Conservation (phyloP, 1,140 invertebrate genomes). For the Asobara japonica region DNA sequence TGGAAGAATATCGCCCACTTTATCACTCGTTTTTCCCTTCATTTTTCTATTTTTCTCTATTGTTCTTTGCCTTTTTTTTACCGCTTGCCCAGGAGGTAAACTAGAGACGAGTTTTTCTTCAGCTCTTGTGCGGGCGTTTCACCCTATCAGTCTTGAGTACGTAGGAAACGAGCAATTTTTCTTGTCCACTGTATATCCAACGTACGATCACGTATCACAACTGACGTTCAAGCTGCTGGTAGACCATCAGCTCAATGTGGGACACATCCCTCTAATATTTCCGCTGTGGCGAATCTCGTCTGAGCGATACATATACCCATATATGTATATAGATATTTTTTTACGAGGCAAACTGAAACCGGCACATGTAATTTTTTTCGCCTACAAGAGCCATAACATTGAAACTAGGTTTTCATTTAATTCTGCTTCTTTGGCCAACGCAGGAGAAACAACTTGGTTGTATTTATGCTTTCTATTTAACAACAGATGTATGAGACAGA, state of each 20-base stretch:
- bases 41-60: not conserved
- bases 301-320: not conserved
- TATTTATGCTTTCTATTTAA: not conserved
- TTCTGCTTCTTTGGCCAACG: not conserved
- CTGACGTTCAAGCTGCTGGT: conserved; percentile 13
- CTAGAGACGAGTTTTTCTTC: not conserved
- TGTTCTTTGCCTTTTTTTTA: not conserved
- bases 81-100: not conserved
- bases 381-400: not conserved
- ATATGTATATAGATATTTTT: not conserved
- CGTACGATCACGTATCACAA: conserved; percentile 8
- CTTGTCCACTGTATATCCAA: conserved; percentile 12
- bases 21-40: conserved; percentile 1
- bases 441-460: not conserved
- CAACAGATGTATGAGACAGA: not conserved
- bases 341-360: not conserved
- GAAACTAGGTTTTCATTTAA: not conserved
- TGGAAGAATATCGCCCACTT: not conserved
- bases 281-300: not conserved
- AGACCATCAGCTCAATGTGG: not conserved
- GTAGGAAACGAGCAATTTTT: not conserved
- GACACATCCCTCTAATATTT: not conserved
- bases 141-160: not conserved
- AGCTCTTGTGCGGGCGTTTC: not conserved
- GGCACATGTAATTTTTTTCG: not conserved